phyloP scores from a whole-genome alignment of 2,888 invertebrate species.

The Xestia rhomboidea region DNA sequence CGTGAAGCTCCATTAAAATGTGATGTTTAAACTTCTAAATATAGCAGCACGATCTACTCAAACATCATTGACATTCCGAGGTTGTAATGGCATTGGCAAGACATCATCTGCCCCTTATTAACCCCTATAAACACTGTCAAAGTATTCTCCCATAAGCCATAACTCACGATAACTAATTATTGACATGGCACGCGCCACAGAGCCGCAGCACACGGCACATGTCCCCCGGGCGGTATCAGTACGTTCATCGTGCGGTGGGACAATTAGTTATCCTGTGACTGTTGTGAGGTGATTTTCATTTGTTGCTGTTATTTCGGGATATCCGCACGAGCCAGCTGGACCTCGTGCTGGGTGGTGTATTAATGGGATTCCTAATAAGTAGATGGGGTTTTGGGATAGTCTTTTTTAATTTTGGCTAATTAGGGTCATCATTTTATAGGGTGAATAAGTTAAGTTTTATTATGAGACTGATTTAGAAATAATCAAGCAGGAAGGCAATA shows the following conservation, averaged over 20 bases:
- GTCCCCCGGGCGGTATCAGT: slow-evolving; percentile 59
- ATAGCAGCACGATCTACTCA: slow-evolving; percentile 32
- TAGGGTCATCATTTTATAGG: background rate
- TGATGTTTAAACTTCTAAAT: slow-evolving; percentile 50
- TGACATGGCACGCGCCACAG: slow-evolving; percentile 74
- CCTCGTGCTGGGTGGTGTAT: slow-evolving; percentile 62
- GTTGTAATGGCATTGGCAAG: slow-evolving; percentile 46
- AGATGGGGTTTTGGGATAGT: slow-evolving; percentile 17
- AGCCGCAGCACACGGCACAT: slow-evolving; percentile 52
- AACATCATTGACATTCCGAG: slow-evolving; percentile 61
- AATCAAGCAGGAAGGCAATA: background rate
- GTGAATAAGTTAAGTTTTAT: background rate
- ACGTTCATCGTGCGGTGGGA: slow-evolving; percentile 52
- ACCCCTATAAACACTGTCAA: slow-evolving; percentile 81
- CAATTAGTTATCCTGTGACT: slow-evolving; percentile 82
- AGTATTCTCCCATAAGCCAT: slow-evolving; percentile 75
- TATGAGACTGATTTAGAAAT: background rate
- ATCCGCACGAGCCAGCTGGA: slow-evolving; percentile 78
- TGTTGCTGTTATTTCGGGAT: slow-evolving; percentile 81
- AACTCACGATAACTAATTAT: slow-evolving; percentile 86
- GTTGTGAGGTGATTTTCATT: slow-evolving; percentile 77
- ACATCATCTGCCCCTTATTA: slow-evolving; percentile 80
- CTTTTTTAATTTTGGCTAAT: slow-evolving; percentile 8
- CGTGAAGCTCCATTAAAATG: slow-evolving; percentile 52
- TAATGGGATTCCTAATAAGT: slow-evolving; percentile 64